Evolutionary conservation across 2,797 vertebrate genomes (phyloP).

Genomic region (Cottoperca gobio): DNA sequence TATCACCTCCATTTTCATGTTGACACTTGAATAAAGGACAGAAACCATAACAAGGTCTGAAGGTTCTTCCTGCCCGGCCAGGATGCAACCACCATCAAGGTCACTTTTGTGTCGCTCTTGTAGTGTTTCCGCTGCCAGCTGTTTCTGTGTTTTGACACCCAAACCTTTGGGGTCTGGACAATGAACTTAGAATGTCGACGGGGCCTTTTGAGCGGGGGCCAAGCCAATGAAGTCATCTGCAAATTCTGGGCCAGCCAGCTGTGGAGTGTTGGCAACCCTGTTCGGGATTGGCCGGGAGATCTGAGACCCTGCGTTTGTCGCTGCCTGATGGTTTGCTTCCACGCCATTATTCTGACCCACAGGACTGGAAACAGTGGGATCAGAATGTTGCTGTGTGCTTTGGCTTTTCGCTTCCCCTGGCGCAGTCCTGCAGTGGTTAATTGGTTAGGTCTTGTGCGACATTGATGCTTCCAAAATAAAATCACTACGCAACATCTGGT

Average conservation of each 20-base stretch:
- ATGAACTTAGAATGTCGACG: slow-evolving; percentile 60
- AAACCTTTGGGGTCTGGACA: slow-evolving; percentile 59
- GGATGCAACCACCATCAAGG: slow-evolving; percentile 71
- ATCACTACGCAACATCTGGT: slow-evolving; percentile 55
- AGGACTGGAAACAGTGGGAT: slow-evolving; percentile 55
- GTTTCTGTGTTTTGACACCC: slow-evolving; percentile 78
- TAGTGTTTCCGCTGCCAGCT: slow-evolving; percentile 77
- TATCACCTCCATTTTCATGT: slow-evolving; percentile 68
- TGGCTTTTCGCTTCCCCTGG: slow-evolving; percentile 25
- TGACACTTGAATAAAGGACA: slow-evolving; percentile 62
- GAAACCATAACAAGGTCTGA: slow-evolving; percentile 54
- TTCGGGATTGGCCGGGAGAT: slow-evolving; percentile 65
- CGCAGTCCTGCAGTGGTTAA: slow-evolving; percentile 40
- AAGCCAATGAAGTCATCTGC: slow-evolving; percentile 64
- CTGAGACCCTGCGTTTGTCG: slow-evolving; percentile 48
- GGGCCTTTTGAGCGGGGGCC: slow-evolving; percentile 44
- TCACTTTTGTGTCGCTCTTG: slow-evolving; percentile 63
- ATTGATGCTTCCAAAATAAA: slow-evolving; percentile 49
- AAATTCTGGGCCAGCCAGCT: slow-evolving; percentile 70
- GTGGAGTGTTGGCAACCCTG: slow-evolving; percentile 70
- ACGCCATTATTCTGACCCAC: slow-evolving; percentile 63
- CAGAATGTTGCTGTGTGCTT: slow-evolving; percentile 37
- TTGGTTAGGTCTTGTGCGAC: slow-evolving; percentile 36
- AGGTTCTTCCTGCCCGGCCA: slow-evolving; percentile 67
- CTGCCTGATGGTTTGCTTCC: slow-evolving; percentile 68